Percentiles rank a stretch among this genome's conserved stretches.
Evolutionary conservation across 1,140 invertebrate species (phyloP).

Genomic region (Ceratosolen fusciceps): DNA sequence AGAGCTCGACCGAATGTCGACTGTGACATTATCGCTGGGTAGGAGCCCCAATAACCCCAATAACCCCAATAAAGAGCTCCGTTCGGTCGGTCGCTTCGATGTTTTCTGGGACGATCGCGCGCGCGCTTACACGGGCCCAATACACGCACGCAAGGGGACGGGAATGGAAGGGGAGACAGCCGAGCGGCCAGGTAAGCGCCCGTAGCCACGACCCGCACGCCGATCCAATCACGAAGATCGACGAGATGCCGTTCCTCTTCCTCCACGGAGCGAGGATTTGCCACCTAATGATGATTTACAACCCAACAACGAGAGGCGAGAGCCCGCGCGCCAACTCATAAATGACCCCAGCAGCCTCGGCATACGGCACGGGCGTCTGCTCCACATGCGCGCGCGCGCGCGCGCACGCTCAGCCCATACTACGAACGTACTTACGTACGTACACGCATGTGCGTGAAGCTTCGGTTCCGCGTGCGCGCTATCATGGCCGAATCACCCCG

Average conservation of each 20-base stretch:
- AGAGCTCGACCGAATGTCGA: no score
- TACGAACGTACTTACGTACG: not conserved
- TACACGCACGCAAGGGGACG: not conserved
- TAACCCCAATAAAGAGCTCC: no score
- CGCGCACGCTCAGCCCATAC: not conserved
- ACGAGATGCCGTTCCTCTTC: not conserved
- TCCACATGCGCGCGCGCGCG: conserved; percentile 6
- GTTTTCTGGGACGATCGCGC: not conserved
- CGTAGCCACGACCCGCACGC: not conserved
- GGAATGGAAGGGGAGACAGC: no score
- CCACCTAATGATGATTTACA: conserved; percentile 30
- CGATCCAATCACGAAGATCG: not conserved
- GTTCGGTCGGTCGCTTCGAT: not conserved
- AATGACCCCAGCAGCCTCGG: not conserved
- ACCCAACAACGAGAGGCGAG: not conserved
- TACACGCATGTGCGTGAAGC: conserved; percentile 1
- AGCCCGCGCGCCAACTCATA: not conserved
- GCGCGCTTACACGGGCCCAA: not conserved
- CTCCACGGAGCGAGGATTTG: not conserved
- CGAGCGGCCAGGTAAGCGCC: no score
- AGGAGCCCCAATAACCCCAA: no score
- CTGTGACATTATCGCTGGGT: no score
- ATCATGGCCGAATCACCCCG: conserved; percentile 4
- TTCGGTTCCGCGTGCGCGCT: not conserved
- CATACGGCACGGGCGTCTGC: not conserved